Conservation (phyloP, 2,113 vertebrate species). For the Microtus montanus region DNA sequence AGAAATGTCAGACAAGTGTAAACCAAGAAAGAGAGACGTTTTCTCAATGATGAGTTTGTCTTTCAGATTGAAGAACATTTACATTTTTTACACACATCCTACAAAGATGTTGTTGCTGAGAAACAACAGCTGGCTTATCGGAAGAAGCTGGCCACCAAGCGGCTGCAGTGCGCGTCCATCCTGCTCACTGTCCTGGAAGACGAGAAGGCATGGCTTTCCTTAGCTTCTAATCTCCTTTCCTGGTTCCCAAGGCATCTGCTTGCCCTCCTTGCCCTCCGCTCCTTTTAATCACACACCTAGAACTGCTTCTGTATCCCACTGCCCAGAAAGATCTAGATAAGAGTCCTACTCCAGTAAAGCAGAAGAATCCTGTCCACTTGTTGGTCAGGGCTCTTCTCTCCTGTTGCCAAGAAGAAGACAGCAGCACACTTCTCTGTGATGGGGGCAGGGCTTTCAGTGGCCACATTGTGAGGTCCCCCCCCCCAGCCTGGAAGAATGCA, state of each 20-base stretch:
- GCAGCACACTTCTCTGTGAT: background rate
- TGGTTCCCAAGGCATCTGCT: background rate
- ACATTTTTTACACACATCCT: constrained; percentile 69
- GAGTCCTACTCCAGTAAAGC: background rate
- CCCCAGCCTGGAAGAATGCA: no score
- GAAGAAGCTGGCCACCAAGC: constrained; percentile 61
- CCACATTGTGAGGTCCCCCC: no score
- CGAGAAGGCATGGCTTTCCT: constrained; percentile 65
- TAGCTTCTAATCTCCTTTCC: background rate
- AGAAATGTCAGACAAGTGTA: background rate
- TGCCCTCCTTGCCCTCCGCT: background rate
- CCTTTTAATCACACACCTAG: background rate
- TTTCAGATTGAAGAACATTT: constrained; percentile 82
- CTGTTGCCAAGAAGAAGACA: background rate
- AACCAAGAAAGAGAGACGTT: background rate
- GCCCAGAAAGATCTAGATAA: background rate
- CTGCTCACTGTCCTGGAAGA: constrained; percentile 67
- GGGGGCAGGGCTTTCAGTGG: background rate
- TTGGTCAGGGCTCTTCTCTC: background rate
- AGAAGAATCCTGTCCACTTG: background rate
- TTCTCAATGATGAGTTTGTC: constrained; percentile 32
- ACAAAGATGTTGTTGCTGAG: constrained; percentile 59
- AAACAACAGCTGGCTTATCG: constrained; percentile 68
- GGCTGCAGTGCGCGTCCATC: constrained; percentile 63
- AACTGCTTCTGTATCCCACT: background rate